Base-by-base conservation (phyloP, 2,888 invertebrate species). In the Philereme vetulata region DNA sequence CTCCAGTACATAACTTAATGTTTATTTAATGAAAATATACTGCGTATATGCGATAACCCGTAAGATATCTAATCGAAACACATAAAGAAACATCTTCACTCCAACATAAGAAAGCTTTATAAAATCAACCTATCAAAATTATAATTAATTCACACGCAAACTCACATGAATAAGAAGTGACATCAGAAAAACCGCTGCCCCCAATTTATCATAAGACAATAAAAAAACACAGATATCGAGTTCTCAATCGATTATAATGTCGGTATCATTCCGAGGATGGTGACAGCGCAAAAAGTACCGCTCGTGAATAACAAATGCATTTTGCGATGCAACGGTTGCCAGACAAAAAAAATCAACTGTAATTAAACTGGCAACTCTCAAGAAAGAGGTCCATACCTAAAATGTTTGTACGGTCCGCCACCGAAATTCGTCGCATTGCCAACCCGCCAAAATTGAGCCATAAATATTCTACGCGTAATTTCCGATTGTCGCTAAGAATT, bases 301-400 rank as follows among this genome's bases (percentile, higher is more conserved):
- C 75, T 85, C 84, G 83, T 84, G 89, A 85, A 90, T 88, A 89
- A 88, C 88, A 89, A 88, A 90, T 82, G 81, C 82, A 82, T 77
- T 21, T 72, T 76, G 68, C 68, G 78, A 83, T 79, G 75, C 82
- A 78, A 80, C 77, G 80, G 75, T 74, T 67, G 21, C 35, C 43
- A 40, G 49, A 64, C 67, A 71, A 79, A 85, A 86, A 85, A 83
- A 80, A 71, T 72, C 78, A 76, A 79, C 70, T 68, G 82, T 84
- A 89, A 90, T 89, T 88, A 87, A 86, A 85, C 76, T 76, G 74
- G 79, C 71, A 72, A 66, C 72, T 78, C 78, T 81, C 81, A 76
- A 81, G 70, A 62, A 55, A 58, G 58, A 68, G 75, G 65, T 77
- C 69, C 86, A 84, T 85, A 79, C 82, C 76, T 72, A 72, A 77